phyloP scores from a whole-genome alignment of 2,888 invertebrate species.

The Tanypteryx hageni region DNA sequence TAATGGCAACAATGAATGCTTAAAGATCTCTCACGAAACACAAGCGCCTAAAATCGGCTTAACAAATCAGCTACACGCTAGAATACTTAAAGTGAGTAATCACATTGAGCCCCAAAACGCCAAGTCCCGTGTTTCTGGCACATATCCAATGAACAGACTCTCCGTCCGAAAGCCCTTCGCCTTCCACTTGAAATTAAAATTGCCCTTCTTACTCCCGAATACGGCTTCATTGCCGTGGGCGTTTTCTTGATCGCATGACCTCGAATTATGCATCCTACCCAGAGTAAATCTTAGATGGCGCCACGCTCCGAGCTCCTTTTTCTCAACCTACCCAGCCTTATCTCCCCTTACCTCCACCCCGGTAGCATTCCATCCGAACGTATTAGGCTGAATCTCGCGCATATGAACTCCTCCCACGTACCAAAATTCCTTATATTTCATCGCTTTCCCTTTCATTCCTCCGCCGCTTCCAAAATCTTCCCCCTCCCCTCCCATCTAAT shows the following conservation, averaged over 20 bases:
- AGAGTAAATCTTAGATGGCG: neutral
- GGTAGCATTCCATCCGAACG: too few relatives aligned
- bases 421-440: neutral
- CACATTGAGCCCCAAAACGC: neutral
- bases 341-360: too few relatives aligned
- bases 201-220: neutral
- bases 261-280: neutral
- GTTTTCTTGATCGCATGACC: neutral
- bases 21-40: neutral
- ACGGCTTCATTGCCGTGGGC: neutral
- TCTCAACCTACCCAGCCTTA: too few relatives aligned
- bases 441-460: neutral
- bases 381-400: too few relatives aligned
- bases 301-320: too few relatives aligned
- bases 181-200: slow-evolving; percentile 32
- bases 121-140: slow-evolving; percentile 24
- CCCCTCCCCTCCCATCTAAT: neutral
- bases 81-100: neutral
- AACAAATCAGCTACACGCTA: neutral
- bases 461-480: neutral
- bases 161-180: neutral
- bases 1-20: too few relatives aligned
- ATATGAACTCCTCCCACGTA: too few relatives aligned
- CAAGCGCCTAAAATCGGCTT: neutral
- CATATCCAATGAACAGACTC: slow-evolving; percentile 24